A percentile compares a stretch with the other conserved stretches of the same genome.
phyloP scores from a whole-genome alignment of 2,888 invertebrate genomes.

The Drosophila hamatofila region DNA sequence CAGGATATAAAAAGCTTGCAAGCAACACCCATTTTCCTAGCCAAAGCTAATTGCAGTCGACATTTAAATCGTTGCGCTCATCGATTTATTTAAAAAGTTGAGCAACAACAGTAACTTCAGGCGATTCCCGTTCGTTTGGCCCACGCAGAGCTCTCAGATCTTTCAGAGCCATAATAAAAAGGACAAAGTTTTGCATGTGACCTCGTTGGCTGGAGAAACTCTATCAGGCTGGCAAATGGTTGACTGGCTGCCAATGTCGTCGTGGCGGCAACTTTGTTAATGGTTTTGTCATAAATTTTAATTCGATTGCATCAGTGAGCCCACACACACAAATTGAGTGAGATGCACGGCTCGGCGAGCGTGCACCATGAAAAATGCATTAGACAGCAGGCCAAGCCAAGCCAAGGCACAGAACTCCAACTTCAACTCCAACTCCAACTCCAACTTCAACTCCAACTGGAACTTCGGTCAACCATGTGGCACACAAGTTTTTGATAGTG shows the following conservation, averaged over 20 bases:
- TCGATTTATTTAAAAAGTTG: slow-evolving; percentile 67
- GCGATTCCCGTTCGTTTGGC: background rate
- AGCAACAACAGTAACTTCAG: slow-evolving; percentile 15
- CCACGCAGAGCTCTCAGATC: background rate
- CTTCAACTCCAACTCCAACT: no score
- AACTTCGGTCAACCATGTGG: slow-evolving; percentile 39
- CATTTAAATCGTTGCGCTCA: slow-evolving; percentile 63
- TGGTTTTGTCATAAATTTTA: slow-evolving; percentile 81
- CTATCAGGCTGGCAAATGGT: slow-evolving; percentile 42
- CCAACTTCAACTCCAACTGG: background rate
- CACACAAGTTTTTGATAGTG: slow-evolving; percentile 68
- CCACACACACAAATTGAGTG: background rate
- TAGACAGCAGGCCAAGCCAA: slow-evolving; percentile 31
- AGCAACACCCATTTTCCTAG: slow-evolving; percentile 1
- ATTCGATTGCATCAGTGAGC: slow-evolving; percentile 72
- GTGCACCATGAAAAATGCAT: slow-evolving; percentile 69
- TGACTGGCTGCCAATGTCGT: slow-evolving; percentile 55
- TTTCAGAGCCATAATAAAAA: slow-evolving; percentile 29
- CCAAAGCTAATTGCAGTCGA: slow-evolving; percentile 54
- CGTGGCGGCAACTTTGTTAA: slow-evolving; percentile 72
- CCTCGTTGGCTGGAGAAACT: slow-evolving; percentile 49
- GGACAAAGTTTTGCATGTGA: slow-evolving; percentile 72
- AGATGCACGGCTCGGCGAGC: slow-evolving; percentile 24
- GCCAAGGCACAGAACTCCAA: background rate
- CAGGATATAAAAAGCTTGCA: background rate